phyloP scores from a whole-genome alignment of 2,888 invertebrate species.

The Brachyopa scutellaris region DNA sequence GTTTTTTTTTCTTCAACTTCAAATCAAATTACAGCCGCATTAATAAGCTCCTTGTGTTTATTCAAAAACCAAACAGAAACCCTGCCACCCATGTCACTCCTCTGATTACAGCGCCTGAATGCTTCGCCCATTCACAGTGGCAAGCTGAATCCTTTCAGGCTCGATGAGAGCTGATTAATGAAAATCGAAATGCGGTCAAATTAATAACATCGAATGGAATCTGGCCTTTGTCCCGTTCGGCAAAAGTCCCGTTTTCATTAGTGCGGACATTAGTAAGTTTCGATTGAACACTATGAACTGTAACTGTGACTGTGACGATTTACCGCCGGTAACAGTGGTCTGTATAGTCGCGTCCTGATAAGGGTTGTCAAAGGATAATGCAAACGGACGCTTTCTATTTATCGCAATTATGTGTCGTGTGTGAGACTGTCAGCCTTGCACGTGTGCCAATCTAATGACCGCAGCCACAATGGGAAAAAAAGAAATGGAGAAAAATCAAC shows the following conservation, averaged over 20 bases:
- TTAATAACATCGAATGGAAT: slow-evolving; percentile 58
- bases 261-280: slow-evolving; percentile 61
- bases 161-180: slow-evolving; percentile 68
- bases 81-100: slow-evolving; percentile 33
- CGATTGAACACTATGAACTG: slow-evolving; percentile 71
- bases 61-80: slow-evolving; percentile 36
- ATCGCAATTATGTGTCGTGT: slow-evolving; percentile 76
- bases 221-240: slow-evolving; percentile 29
- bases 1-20: slow-evolving; percentile 68
- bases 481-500: slow-evolving; percentile 59
- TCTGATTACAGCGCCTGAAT: slow-evolving; percentile 50
- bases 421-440: slow-evolving; percentile 57
- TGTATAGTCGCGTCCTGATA: slow-evolving; percentile 3
- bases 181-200: slow-evolving; percentile 70
- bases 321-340: background rate
- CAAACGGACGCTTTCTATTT: slow-evolving; percentile 76
- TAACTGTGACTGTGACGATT: slow-evolving; percentile 72
- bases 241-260: slow-evolving; percentile 67
- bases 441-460: slow-evolving; percentile 72
- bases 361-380: slow-evolving; percentile 73
- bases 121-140: slow-evolving; percentile 13
- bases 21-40: slow-evolving; percentile 65
- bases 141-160: slow-evolving; percentile 56
- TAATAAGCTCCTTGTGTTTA: slow-evolving; percentile 66
- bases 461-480: slow-evolving; percentile 52